Base-by-base conservation (phyloP, 2,113 vertebrate species). In the Hystrix brachyura region DNA sequence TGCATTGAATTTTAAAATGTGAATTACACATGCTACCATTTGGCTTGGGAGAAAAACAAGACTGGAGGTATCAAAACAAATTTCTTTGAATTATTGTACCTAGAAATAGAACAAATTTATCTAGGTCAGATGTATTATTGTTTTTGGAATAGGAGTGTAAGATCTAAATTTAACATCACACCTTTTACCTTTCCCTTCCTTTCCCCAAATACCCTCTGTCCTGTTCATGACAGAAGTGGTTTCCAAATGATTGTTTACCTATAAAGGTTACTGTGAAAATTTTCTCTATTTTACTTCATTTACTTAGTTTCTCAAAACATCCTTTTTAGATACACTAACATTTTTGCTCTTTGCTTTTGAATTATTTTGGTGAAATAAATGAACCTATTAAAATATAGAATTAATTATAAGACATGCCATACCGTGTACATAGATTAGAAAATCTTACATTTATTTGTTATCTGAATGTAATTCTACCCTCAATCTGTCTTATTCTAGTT, bases 51-150 rank as follows among this genome's bases (percentile, higher is more conserved):
- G 9, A 60, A 62, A n/a, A 80, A 82, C 0, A 88, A 14, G 17
- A 34, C 1, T 64, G 65, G 21, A 43, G 32, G 1, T 46, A 57
- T 55, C n/a, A 74, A 71, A 71, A 78, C 29, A 92, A 84, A 2
- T 93, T 91, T 95, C n/a, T 97, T 38, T 95, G 18, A 95, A 82
- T 92, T 82, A 55, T 65, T 76, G 80, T 85, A 53, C 11, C 23
- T 21, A 34, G 62, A 76, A 78, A 64, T 84, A 85, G 62, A 86
- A 48, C 7, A 82, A n/a, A 57, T 65, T 69, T 87, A 38, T 46
- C 27, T 71, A 69, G 55, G 64, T n/a, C 29, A 71, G 8, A 59
- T 95, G 80, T 74, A 7, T 83, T 95, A 43, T 91, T 96, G 13
- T 76, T n/a, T 85, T 57, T 71, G 32, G 48, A 60, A 62, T 86